Percentiles rank a stretch among this genome's conserved stretches.
Conservation (phyloP, 2,797 vertebrate genomes). For the Knipowitschia caucasica region DNA sequence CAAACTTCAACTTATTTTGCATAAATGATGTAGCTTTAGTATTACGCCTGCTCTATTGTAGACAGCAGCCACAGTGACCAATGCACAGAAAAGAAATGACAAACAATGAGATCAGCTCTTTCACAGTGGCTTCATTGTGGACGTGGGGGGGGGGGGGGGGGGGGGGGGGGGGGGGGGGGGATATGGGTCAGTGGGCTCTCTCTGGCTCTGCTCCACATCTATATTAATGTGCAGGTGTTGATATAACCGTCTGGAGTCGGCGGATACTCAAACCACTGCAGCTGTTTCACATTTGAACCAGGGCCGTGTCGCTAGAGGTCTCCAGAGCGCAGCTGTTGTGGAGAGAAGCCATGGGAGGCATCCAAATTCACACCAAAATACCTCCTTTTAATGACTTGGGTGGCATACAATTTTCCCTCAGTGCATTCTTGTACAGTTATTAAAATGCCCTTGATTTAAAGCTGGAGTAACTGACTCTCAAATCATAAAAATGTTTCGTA, state of each 20-base stretch:
- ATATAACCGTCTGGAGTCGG: constrained; percentile 19
- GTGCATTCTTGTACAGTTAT: too few relatives aligned
- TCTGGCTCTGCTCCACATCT: constrained; percentile 24
- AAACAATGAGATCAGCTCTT: constrained; percentile 43
- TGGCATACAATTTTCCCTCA: too few relatives aligned
- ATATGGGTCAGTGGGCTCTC: constrained; percentile 59
- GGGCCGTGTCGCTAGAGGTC: constrained; percentile 49
- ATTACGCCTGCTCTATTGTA: neutral
- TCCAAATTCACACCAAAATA: too few relatives aligned
- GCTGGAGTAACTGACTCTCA: too few relatives aligned
- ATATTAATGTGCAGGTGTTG: constrained; percentile 44
- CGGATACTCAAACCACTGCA: constrained; percentile 7
- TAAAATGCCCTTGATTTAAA: too few relatives aligned
- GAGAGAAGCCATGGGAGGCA: too few relatives aligned
- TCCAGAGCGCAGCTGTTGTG: constrained; percentile 26
- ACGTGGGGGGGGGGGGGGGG: too few relatives aligned
- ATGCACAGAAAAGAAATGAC: constrained; percentile 12
- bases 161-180: constrained; percentile 33
- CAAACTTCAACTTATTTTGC: neutral
- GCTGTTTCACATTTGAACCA: constrained; percentile 30
- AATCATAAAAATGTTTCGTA: too few relatives aligned
- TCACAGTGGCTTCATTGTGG: constrained; percentile 49
- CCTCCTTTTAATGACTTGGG: too few relatives aligned
- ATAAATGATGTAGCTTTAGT: neutral
- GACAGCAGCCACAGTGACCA: neutral